Base-by-base conservation (phyloP, 2,113 vertebrate species). In the Dipodomys ordii region DNA sequence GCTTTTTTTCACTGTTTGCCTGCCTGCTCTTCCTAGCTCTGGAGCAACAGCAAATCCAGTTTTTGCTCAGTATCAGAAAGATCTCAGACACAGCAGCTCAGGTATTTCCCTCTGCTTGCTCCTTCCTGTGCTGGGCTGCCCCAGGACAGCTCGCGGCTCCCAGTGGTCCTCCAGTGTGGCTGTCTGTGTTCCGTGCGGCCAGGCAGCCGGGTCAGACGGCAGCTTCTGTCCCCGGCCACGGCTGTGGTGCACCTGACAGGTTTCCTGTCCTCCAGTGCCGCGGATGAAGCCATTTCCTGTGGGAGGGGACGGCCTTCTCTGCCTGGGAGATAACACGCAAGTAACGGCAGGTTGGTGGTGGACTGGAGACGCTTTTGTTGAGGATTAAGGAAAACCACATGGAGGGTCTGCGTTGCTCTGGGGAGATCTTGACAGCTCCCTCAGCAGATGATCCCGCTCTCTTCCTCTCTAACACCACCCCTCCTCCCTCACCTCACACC, bases 101-200 rank as follows among this genome's bases (percentile, higher is more conserved):
- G 53, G 15, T 53, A 53, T 11, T 53, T 53, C 49, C 49, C 49
- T 53, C 49, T 39, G 39, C 6, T 19, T 27, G 20, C 72, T 73
- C 68, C 13, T 77, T 67, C 39, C 16, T 3, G 25, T 68, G 60
- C 12, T 13, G 0, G 1, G 23, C 46, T 15, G 20, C 22, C n/a
- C 64, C 0, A 0, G 46, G 53, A 16, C 16, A 18, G 74, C 44
- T 44, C 2, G 2, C 49, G 8, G 62, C 65, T 12, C 1, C 0
- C 3, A 2, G 0, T 11, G 73, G 4, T 4, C 6, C 27, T 80
- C 0, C 16, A 22, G n/a, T 0, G 0, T 30, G 39, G 10, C 2
- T 22, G 35, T 57, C 39, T 74, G 0, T 7, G 3, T 2, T 57
- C 65, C 57, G 25, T 4, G 4, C 46, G 2, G 65, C 78, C 23